Evolutionary conservation across 2,888 invertebrate species (phyloP), one percentile per base, ranked within the genome.

Genomic region (Caenorhabditis wallacei): DNA sequence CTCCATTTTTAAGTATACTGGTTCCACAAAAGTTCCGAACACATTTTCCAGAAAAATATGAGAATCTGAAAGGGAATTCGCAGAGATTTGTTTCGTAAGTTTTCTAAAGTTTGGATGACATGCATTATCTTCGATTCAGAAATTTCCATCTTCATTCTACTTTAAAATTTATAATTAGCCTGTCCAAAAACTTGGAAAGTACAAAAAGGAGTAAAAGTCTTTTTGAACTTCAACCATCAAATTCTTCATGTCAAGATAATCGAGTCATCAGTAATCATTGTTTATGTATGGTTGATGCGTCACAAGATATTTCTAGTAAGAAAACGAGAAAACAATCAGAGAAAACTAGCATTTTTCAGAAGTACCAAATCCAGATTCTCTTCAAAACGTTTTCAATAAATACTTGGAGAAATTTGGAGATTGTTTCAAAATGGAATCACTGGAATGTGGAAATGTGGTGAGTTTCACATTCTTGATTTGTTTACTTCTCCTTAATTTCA

Each of bases 61-160:
- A 69, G 22, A 66, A 26, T 1, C 68, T 86, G 24, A 20, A 64
- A 43, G 61, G 70, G 18, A 86, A 86, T 30, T 63, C 82, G 1
- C 76, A 84, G 13, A 40, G 78, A 57, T 80, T 87, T 13, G 80
- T 84, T 13, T 86, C 84, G 87, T 87, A 20, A 68, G 82, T 11
- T 10, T 20, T 3, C 11, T 2, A 35, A 57, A 16, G 0, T 53
- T 24, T 26, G 10, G 35, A 35, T 35, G 10, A 35, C 4, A 35
- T 35, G n/a, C 10, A 10, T 35, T 35, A 10, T 35, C 10, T 35
- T 35, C 35, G 11, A 40, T 84, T 22, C 35, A 87, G 87, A 37
- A 86, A 86, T 43, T 84, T 86, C 35, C 86, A 88, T 26, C 71
- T 88, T 0, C 84, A 86, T 37, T 85, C 84, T n/a, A 86, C 84